phyloP scores from a whole-genome alignment of 2,113 vertebrate species.

The Lepus americanus region DNA sequence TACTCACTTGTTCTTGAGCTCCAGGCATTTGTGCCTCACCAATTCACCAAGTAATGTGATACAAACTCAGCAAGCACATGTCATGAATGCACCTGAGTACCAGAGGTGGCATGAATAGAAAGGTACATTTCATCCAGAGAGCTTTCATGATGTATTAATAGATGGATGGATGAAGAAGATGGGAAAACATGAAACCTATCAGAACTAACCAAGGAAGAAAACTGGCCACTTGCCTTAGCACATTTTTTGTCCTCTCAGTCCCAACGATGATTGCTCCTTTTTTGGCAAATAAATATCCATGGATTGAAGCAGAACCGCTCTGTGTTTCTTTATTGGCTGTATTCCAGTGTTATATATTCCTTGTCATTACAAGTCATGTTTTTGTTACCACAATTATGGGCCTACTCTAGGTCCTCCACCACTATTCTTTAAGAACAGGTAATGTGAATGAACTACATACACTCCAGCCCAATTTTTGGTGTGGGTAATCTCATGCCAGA shows the following conservation, averaged over 20 bases:
- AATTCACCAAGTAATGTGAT: slow-evolving; percentile 6
- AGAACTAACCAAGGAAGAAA: background rate
- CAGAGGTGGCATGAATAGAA: background rate
- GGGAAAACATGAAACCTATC: background rate
- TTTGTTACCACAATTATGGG: background rate
- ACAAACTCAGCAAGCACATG: background rate
- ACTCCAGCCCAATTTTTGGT: background rate
- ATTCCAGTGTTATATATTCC: background rate
- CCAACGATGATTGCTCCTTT: background rate
- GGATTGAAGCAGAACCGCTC: background rate
- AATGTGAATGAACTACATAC: background rate
- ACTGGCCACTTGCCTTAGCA: background rate
- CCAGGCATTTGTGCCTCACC: background rate
- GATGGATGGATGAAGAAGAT: background rate
- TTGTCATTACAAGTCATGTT: background rate
- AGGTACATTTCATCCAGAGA: background rate
- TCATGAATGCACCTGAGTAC: background rate
- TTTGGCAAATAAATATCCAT: background rate
- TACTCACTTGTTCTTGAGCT: slow-evolving; percentile 67
- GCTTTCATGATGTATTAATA: slow-evolving; percentile 49
- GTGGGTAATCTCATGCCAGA: background rate
- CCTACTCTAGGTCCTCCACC: background rate
- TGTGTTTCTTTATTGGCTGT: background rate
- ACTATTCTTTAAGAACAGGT: slow-evolving; percentile 4
- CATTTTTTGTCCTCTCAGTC: background rate